Percentiles rank a stretch among this genome's conserved stretches.
Evolutionary conservation across 1,140 invertebrate species (phyloP).

Genomic region (Lasioglossum baleicum): DNA sequence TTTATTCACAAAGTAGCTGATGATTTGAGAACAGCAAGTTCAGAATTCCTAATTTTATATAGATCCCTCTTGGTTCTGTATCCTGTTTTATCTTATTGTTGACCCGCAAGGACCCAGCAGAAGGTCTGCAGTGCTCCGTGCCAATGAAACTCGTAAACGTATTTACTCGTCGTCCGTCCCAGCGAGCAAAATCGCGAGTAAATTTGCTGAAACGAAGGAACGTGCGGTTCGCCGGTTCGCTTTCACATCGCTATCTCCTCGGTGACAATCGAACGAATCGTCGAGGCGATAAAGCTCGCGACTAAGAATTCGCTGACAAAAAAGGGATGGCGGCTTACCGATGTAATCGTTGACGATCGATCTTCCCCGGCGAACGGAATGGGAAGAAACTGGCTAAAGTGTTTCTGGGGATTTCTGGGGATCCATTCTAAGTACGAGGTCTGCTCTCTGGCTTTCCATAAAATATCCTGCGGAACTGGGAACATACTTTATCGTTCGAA

Average conservation of each 20-base stretch:
- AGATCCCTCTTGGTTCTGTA: background rate
- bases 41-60: slow-evolving; percentile 15
- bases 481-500: too few species aligned
- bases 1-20: too few species aligned
- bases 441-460: too few species aligned
- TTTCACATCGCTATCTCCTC: background rate
- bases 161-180: background rate
- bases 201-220: slow-evolving; percentile 17
- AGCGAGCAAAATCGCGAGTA: background rate
- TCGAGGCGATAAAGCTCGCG: slow-evolving; percentile 10
- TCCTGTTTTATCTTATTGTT: background rate
- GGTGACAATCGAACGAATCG: slow-evolving; percentile 1
- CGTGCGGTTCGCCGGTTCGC: slow-evolving; percentile 5
- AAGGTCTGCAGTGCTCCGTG: too few species aligned
- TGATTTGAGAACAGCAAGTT: background rate
- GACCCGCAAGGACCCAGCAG: background rate
- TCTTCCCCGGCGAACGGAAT: background rate
- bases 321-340: slow-evolving; percentile 12
- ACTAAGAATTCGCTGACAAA: background rate
- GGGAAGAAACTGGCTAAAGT: too few species aligned
- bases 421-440: too few species aligned
- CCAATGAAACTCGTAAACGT: background rate
- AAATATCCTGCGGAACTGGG: too few species aligned
- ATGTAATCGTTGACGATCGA: slow-evolving; percentile 5
- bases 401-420: too few species aligned